A percentile compares a stretch with the other conserved stretches of the same genome.
Conservation (phyloP, 2,888 invertebrate species). For the Aleiodes leptofemur region DNA sequence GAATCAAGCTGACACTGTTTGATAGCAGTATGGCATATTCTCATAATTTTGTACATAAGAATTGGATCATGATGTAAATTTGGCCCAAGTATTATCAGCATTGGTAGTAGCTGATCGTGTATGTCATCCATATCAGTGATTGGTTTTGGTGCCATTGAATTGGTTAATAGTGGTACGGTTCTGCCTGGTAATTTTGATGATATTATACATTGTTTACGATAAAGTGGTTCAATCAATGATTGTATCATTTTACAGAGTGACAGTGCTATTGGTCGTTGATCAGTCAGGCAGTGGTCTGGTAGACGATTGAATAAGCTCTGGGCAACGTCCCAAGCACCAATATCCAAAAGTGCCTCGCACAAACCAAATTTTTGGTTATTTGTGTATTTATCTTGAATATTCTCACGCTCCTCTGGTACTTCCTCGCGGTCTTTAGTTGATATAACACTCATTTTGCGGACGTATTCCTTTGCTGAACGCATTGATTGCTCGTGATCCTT, state of each 20-base stretch:
- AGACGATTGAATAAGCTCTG: slow-evolving; percentile 86
- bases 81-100: slow-evolving; percentile 90
- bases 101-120: slow-evolving; percentile 87
- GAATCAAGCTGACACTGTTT: slow-evolving; percentile 69
- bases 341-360: slow-evolving; percentile 89
- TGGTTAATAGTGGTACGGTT: slow-evolving; percentile 75
- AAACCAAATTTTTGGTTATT: slow-evolving; percentile 96
- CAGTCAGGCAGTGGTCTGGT: slow-evolving; percentile 87
- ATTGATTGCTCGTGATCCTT: slow-evolving; percentile 90
- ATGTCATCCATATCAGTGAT: slow-evolving; percentile 85
- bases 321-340: slow-evolving; percentile 95
- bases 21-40: slow-evolving; percentile 74
- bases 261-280: slow-evolving; percentile 86
- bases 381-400: slow-evolving; percentile 78
- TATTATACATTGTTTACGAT: slow-evolving; percentile 87
- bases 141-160: slow-evolving; percentile 80
- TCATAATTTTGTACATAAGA: slow-evolving; percentile 90
- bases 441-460: slow-evolving; percentile 89
- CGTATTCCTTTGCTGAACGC: slow-evolving; percentile 89
- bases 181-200: slow-evolving; percentile 82
- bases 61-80: slow-evolving; percentile 91
- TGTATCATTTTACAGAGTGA: slow-evolving; percentile 89
- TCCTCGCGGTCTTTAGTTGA: slow-evolving; percentile 88
- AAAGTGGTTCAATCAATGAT: slow-evolving; percentile 90
- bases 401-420: slow-evolving; percentile 82